Evolutionary conservation across 2,797 vertebrate species (phyloP).

Genomic region (Passerculus sandwichensis): DNA sequence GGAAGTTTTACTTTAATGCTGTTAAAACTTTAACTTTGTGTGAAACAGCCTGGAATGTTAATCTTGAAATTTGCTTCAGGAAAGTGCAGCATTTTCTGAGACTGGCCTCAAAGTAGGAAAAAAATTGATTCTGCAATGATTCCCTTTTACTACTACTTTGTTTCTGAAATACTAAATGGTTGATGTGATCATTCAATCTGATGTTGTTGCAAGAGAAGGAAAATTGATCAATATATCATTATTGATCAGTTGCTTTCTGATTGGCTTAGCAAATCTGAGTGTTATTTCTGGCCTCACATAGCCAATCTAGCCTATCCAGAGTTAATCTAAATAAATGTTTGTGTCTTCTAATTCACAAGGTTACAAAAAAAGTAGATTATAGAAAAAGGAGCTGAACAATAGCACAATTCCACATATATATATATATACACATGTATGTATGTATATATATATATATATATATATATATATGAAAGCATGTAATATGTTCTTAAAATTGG

Average conservation of each 20-base stretch:
- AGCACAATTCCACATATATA: not conserved
- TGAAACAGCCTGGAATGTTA: not conserved
- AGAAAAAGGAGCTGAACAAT: not conserved
- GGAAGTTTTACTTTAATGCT: not conserved
- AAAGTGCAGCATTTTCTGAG: not conserved
- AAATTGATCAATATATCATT: conserved; percentile 67
- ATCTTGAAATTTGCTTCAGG: conserved; percentile 2
- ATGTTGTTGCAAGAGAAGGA: conserved; percentile 26
- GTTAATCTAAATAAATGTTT: conserved; percentile 23
- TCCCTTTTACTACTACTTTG: conserved; percentile 19
- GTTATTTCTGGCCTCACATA: not conserved
- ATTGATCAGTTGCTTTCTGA: conserved; percentile 51
- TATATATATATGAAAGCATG: not conserved
- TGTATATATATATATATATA: not conserved
- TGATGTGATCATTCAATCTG: conserved; percentile 12
- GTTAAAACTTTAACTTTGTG: not conserved
- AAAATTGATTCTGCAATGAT: conserved; percentile 51
- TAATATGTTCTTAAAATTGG: not conserved
- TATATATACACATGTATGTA: too few relatives aligned
- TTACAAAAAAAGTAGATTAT: not conserved
- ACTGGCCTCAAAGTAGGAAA: not conserved
- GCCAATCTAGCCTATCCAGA: not conserved
- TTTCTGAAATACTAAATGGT: conserved; percentile 34
- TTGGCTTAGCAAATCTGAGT: conserved; percentile 24
- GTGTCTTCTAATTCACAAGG: not conserved